Conservation (phyloP, 2,797 vertebrate genomes). For the Amniataba percoides region DNA sequence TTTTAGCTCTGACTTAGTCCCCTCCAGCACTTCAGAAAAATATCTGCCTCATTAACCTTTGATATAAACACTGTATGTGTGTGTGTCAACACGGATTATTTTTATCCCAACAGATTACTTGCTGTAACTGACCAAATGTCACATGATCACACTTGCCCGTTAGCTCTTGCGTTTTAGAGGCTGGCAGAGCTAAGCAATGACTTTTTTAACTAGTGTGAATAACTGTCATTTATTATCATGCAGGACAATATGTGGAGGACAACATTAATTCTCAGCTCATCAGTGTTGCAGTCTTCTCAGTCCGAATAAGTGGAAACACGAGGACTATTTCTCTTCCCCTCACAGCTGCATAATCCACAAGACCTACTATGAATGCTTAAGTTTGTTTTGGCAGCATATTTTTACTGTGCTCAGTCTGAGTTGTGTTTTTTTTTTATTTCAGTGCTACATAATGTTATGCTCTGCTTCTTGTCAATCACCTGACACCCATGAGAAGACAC, state of each 20-base stretch:
- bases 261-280: not conserved
- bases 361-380: slow-evolving; percentile 28
- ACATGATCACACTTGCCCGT: not conserved
- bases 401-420: not conserved
- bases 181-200: not conserved
- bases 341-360: slow-evolving; percentile 28
- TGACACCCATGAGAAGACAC: not conserved
- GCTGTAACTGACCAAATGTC: no score
- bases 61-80: no score
- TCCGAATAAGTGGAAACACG: slow-evolving; percentile 22
- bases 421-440: slow-evolving; percentile 4
- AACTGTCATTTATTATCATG: not conserved
- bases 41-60: not conserved
- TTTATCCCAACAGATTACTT: not conserved
- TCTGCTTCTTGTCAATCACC: slow-evolving; percentile 50
- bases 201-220: not conserved
- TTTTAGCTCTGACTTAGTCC: not conserved
- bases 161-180: not conserved
- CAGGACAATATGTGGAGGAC: not conserved
- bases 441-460: slow-evolving; percentile 5
- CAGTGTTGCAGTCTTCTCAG: not conserved
- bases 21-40: not conserved
- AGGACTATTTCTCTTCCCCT: not conserved
- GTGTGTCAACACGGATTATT: no score
- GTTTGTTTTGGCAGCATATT: slow-evolving; percentile 35